Conservation (phyloP, 2,797 vertebrate genomes). For the Muscicapa comitata region DNA sequence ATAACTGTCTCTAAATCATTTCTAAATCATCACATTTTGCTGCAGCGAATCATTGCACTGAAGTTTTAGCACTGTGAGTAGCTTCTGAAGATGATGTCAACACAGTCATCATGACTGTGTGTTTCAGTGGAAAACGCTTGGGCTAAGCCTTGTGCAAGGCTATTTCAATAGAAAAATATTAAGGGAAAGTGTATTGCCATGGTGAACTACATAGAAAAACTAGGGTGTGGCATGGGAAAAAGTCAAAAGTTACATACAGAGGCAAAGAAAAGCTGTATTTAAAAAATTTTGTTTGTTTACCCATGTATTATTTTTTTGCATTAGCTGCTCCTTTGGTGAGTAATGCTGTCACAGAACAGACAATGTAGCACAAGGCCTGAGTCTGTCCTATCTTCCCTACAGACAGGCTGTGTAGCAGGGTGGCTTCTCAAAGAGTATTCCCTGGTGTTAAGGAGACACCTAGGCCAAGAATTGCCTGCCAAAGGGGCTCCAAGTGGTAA, state of each 20-base stretch:
- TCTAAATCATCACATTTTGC: not conserved
- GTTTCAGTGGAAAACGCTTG: conserved; percentile 24
- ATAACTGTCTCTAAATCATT: not conserved
- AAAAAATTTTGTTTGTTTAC: not conserved
- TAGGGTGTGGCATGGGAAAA: not conserved
- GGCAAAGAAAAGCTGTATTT: not conserved
- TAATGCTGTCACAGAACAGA: not conserved
- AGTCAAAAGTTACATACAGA: not conserved
- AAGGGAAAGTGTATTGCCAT: not conserved
- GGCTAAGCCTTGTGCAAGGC: not conserved
- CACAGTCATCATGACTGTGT: not conserved
- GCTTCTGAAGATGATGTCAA: conserved; percentile 14
- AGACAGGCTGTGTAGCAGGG: not conserved
- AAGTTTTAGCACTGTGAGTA: not conserved
- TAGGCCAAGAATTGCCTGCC: not conserved
- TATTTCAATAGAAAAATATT: conserved; percentile 32
- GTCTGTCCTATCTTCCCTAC: not conserved
- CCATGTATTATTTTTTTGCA: not conserved
- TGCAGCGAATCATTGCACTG: not conserved
- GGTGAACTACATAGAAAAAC: not conserved
- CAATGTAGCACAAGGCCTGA: accelerated
- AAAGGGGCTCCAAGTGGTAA: not conserved
- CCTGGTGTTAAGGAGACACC: not conserved
- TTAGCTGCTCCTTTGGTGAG: not conserved
- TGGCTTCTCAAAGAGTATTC: not conserved